Base-by-base conservation (phyloP, 2,888 invertebrate genomes). In the Cerastis leucographa region DNA sequence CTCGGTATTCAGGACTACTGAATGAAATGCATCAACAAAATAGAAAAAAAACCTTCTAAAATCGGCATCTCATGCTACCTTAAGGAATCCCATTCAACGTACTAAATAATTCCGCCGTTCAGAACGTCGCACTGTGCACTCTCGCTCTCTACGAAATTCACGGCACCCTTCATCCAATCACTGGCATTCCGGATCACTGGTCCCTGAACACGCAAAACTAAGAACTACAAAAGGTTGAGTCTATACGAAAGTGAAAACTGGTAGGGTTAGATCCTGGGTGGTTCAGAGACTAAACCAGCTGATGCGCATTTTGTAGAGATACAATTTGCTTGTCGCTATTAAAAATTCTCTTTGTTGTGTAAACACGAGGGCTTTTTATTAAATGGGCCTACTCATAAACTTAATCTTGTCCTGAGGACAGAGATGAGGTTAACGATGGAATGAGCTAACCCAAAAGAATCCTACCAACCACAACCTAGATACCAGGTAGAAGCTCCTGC, bases 101-200 rank as follows among this genome's bases (percentile, higher is more conserved):
- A 86, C 90, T 92, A 90, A 92, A 92, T 92, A 90, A 93, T 93
- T 91, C 92, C 80, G 76, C 65, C 74, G 81, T 77, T 88, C 86
- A 88, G 81, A 78, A 87, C 81, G 42, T 35, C 40, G 12, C 40
- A 12, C 25, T 42, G 83, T 89, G 91, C 90, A 91, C 88, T 89
- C 85, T 83, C 83, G 72, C 77, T 87, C 86, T 89, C 87, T 85
- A 85, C 84, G 85, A 89, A 88, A 88, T 86, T 89, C 86, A 80
- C 82, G 87, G 91, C 92, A 93, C 92, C 94, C 94, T 94, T 94
- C 94, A 94, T 94, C 94, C 94, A 94, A 95, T 95, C 94, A 94
- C 90, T 86, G 87, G 85, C 87, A 90, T 89, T 89, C 90, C 94
- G 93, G 93, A 93, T 94, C 94, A 93, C 90, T 91, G 93, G 90